Percentiles rank a stretch among this genome's conserved stretches.
These are phyloP conservation scores for Mastacembelus armatus DNA, from an alignment of 2,797 vertebrate species.

Conservation along the genomic window DNA sequence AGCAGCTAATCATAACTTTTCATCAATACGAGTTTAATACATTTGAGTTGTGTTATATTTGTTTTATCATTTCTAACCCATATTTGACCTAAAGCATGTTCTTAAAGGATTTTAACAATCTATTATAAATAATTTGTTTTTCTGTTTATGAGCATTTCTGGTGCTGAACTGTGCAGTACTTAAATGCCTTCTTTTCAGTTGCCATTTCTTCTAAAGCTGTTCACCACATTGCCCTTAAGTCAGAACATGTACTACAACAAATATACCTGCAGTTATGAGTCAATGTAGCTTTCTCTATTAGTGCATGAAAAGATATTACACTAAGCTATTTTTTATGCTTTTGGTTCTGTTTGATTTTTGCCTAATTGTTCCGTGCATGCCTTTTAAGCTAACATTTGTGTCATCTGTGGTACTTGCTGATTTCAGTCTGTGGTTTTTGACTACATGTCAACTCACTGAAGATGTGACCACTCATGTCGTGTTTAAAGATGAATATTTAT, in stretches of 20 bases:
- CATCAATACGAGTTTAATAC: conserved; percentile 2
- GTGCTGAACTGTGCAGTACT: conserved; percentile 29
- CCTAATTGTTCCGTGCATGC: conserved; percentile 60
- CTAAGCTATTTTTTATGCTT: conserved; percentile 6
- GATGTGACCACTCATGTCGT: conserved; percentile 63
- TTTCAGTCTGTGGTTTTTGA: conserved; percentile 59
- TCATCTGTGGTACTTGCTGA: conserved; percentile 57
- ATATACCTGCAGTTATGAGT: conserved; percentile 19
- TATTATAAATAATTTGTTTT: conserved; percentile 9
- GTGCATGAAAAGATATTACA: conserved; percentile 34
- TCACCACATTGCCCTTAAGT: conserved; percentile 73
- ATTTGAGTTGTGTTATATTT: conserved; percentile 25
- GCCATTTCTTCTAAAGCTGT: conserved; percentile 65
- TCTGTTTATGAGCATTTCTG: too few species aligned
- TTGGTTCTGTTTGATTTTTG: conserved; percentile 27
- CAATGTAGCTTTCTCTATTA: conserved; percentile 21
- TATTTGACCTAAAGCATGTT: conserved; percentile 42
- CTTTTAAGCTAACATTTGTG: conserved; percentile 47
- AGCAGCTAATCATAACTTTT: conserved; percentile 56
- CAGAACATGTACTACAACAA: conserved; percentile 11
- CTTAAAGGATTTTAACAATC: conserved; percentile 18
- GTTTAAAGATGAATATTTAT: conserved; percentile 20
- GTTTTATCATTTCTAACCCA: conserved; percentile 10
- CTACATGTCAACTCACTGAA: conserved; percentile 44
- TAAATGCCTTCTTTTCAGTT: conserved; percentile 61